Evolutionary conservation across 2,888 invertebrate species (phyloP), one percentile per base, ranked within the genome.

Genomic region (Octonoba sinensis): DNA sequence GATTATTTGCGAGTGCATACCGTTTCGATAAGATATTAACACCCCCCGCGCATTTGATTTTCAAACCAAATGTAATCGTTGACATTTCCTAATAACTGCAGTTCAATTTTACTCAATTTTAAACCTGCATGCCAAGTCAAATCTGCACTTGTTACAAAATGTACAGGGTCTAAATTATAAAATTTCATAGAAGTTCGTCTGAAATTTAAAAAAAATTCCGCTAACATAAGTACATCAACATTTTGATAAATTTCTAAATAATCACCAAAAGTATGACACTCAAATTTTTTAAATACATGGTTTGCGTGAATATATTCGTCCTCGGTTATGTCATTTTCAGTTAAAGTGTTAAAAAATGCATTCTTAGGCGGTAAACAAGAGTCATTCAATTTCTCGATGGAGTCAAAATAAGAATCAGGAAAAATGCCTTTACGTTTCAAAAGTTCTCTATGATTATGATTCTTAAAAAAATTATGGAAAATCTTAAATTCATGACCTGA

Each of bases 121-220:
- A 88, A 20, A 79, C 78, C 85, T n/a, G 86, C 86, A 84, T 85
- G 85, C 86, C 87, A 87, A 56, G 86, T 84, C 27, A 87, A 82
- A 18, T 57, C 47, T 16, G 75, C 27, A 4, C 46, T 13, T 15
- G 73, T 54, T 22, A 46, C 36, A 16, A 51, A 73, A 64, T 64
- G 54, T 6, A 46, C 0, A 20, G 65, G 46, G 2, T 73, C 73
- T 6, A 73, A 20, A 24, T 49, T 49, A 49, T 57, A 67, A 20
- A 27, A 66, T 18, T 51, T 27, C 20, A 67, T 15, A 36, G n/a
- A 16, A 15, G 49, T 57, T 15, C 16, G 11, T 3, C 75, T 22
- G 20, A 66, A 75, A 47, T 57, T 47, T 67, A 46, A 51, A 27
- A 75, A 75, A 6, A 67, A 47, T 18, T 75, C 74, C 0, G 57